A percentile compares a stretch with the other conserved stretches of the same genome.
These are phyloP conservation scores for Drosophila watanabei DNA, from an alignment of 1,140 invertebrate genomes.

Conservation along the genomic window DNA sequence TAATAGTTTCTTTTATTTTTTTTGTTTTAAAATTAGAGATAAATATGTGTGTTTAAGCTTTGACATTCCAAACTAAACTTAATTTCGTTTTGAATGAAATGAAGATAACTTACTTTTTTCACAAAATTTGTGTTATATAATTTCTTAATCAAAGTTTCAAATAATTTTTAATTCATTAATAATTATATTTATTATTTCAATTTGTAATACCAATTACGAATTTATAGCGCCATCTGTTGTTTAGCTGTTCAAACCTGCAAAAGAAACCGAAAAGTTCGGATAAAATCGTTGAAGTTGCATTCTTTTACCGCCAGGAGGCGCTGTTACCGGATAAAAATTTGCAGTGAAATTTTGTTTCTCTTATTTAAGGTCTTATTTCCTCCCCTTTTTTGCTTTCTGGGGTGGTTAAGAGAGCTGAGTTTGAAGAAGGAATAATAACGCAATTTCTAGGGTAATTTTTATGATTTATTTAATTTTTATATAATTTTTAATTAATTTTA, in stretches of 20 bases:
- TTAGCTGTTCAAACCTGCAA: neutral
- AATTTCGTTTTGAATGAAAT: neutral
- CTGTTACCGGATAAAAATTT: conserved; percentile 13
- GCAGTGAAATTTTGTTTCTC: neutral
- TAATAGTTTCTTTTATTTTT: neutral
- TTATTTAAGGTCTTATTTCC: neutral
- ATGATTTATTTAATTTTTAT: conserved; percentile 7
- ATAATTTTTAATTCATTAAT: no score
- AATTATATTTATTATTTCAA: neutral
- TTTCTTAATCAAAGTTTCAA: neutral
- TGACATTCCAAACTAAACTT: neutral
- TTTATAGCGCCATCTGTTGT: conserved; percentile 1
- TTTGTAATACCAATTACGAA: neutral
- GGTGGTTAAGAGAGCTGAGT: neutral
- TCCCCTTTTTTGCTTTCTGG: neutral
- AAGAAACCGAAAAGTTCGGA: neutral
- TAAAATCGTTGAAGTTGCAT: neutral
- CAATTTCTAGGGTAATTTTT: neutral
- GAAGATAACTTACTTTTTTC: neutral
- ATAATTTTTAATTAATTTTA: neutral
- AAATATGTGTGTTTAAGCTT: neutral
- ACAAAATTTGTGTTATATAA: neutral
- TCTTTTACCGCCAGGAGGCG: neutral
- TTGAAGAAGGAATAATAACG: neutral
- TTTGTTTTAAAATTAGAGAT: neutral